phyloP scores from a whole-genome alignment of 1,140 invertebrate genomes.

The Megalonaias nervosa region DNA sequence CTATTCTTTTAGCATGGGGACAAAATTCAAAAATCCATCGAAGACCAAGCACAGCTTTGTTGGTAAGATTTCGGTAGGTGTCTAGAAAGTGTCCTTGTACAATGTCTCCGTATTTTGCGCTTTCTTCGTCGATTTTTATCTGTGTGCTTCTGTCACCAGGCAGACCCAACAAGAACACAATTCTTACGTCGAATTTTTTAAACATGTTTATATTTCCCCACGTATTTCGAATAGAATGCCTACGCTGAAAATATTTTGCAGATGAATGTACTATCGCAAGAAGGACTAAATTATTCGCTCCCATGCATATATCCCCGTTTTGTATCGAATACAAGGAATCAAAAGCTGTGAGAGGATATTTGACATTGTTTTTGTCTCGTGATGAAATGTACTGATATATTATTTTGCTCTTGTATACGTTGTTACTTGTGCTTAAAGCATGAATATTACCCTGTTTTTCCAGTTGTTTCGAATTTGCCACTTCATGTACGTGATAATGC shows the following conservation, averaged over 20 bases:
- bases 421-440: no score
- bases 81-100: slow-evolving; percentile 86
- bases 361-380: no score
- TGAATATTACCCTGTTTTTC: no score
- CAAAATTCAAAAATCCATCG: slow-evolving; percentile 83
- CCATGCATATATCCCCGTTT: slow-evolving; percentile 23
- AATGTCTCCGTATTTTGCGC: slow-evolving; percentile 78
- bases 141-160: slow-evolving; percentile 26
- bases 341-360: slow-evolving; percentile 24
- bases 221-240: slow-evolving; percentile 53
- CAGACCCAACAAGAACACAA: slow-evolving; percentile 49
- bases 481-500: no score
- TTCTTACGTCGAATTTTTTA: slow-evolving; percentile 33
- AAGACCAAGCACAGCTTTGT: slow-evolving; percentile 87
- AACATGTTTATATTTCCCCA: slow-evolving; percentile 54
- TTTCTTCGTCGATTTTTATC: slow-evolving; percentile 76
- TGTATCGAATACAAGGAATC: slow-evolving; percentile 27
- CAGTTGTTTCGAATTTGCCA: no score
- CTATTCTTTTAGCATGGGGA: slow-evolving; percentile 72
- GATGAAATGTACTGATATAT: no score
- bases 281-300: slow-evolving; percentile 20
- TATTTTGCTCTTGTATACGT: no score
- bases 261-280: slow-evolving; percentile 49
- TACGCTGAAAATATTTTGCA: slow-evolving; percentile 37
- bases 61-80: slow-evolving; percentile 87